Evolutionary conservation across 2,888 invertebrate species (phyloP).

Genomic region (Sinhomidia bicolor): DNA sequence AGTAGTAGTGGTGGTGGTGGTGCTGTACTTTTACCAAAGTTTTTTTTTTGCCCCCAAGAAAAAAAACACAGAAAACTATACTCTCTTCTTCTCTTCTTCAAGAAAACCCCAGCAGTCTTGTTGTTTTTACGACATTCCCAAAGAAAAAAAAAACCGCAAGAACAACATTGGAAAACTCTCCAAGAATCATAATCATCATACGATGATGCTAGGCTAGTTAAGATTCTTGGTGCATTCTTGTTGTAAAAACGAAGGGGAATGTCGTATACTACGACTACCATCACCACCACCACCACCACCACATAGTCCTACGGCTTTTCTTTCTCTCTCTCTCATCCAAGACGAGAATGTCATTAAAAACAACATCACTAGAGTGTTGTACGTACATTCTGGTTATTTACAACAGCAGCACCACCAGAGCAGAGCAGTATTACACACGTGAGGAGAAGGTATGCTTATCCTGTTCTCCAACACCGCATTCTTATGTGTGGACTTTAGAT

Average conservation of each 20-base stretch:
- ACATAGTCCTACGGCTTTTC: background rate
- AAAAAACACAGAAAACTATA: no score
- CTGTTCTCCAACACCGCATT: background rate
- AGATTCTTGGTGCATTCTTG: constrained; percentile 58
- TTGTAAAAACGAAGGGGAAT: background rate
- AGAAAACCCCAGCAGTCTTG: no score
- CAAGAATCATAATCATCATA: background rate
- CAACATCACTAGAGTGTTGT: background rate
- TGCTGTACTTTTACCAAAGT: no score
- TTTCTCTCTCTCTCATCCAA: background rate
- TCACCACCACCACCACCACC: no score
- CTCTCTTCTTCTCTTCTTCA: no score
- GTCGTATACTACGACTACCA: no score
- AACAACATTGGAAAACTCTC: constrained; percentile 2
- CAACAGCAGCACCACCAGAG: background rate
- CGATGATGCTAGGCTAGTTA: constrained; percentile 45
- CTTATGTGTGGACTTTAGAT: background rate
- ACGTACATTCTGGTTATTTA: background rate
- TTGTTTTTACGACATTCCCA: background rate
- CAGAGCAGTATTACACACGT: background rate
- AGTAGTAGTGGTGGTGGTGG: no score
- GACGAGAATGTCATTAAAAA: constrained; percentile 33
- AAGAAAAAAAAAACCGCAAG: background rate
- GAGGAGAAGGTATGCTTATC: background rate
- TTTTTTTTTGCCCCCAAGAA: no score